Evolutionary conservation across 2,113 vertebrate species (phyloP), one percentile per base, ranked within the genome.

Genomic region (Scomber scombrus): DNA sequence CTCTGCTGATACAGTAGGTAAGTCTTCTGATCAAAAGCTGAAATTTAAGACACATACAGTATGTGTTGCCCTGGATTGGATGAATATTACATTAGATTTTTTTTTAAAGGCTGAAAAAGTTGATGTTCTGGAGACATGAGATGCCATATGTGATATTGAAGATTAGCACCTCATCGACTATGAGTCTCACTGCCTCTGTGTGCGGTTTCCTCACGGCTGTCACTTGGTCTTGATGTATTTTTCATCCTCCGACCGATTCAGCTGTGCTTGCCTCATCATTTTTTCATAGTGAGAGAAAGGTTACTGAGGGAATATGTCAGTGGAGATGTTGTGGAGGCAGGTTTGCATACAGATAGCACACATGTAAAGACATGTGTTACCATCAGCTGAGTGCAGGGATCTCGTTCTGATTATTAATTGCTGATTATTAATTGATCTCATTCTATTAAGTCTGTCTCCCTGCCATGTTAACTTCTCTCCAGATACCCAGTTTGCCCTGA

Each of bases 401-500:
- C n/a, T 40, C 34, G 8, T 40, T 40, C 34, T 40, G 34, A 40
- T 40, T 40, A 40, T 40, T 40, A 40, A 40, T 9, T 40, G 34
- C 34, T 9, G 9, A 9, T 40, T 40, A 40, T 9, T 9, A 40
- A 26, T 26, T 26, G 34, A 40, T 40, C 34, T 40, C 7, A 40
- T 40, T 6, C 34, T 40, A 40, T 6, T 40, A 40, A 40, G 34
- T 40, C 34, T 23, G n/a, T 46, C 10, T 13, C 12, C 11, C 3
- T 11, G 9, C 23, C 10, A 19, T 50, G 18, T 69, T 23, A 9
- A 31, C 49, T 29, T 84, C 73, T 67, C 64, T 80, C 75, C 54
- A 98, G 97, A 94, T 71, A 91, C 95, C 3, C 91, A 82, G 65
- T 98, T 99, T 78, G 94, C 91, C 0, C 92, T 99, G 7, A 98